A percentile compares a stretch with the other conserved stretches of the same genome.
phyloP scores from a whole-genome alignment of 2,113 vertebrate species.

The Mormyrus iriodes region DNA sequence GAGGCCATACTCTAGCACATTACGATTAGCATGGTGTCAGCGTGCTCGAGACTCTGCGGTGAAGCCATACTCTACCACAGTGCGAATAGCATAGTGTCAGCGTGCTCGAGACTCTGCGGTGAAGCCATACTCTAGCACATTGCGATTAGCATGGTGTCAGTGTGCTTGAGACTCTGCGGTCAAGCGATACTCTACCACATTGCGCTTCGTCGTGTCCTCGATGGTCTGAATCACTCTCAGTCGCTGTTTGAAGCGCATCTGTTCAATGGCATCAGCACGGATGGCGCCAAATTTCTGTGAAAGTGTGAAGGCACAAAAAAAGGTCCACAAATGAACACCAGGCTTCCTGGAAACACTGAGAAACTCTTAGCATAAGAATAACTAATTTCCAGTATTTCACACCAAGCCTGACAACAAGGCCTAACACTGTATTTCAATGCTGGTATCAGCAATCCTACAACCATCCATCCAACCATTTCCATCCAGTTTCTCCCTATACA shows the following conservation, averaged over 20 bases:
- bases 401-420: background rate
- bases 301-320: conserved; percentile 7
- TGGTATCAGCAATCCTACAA: background rate
- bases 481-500: too few relatives aligned
- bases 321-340: background rate
- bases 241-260: conserved; percentile 97
- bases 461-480: background rate
- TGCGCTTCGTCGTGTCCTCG: conserved; percentile 93
- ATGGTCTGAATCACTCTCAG: conserved; percentile 94
- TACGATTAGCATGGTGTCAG: background rate
- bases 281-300: conserved; percentile 90
- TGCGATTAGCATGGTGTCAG: background rate
- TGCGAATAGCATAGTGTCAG: background rate
- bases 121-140: conserved; percentile 44
- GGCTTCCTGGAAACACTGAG: background rate
- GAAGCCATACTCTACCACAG: conserved; percentile 41
- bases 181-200: conserved; percentile 71
- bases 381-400: background rate
- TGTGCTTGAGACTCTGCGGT: background rate
- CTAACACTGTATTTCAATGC: background rate
- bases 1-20: conserved; percentile 44
- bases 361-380: background rate
- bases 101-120: background rate
- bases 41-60: background rate
- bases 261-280: conserved; percentile 89